Conservation (phyloP, 2,888 invertebrate species). For the Nebria brevicollis region DNA sequence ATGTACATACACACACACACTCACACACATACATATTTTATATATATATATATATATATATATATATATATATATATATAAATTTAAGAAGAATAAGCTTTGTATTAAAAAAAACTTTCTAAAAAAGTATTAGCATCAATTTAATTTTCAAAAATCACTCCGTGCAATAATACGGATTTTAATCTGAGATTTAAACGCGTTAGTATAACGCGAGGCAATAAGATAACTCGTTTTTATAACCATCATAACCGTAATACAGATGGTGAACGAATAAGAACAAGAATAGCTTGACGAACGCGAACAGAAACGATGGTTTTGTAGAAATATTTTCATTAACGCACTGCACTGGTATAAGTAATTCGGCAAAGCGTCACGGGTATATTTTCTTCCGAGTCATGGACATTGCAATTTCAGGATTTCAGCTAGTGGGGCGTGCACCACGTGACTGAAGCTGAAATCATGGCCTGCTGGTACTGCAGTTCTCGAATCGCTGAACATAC, state of each 20-base stretch:
- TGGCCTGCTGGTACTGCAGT: not conserved
- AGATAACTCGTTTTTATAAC: slow-evolving; percentile 33
- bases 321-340: slow-evolving; percentile 35
- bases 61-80: too few species aligned
- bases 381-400: slow-evolving; percentile 29
- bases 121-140: too few species aligned
- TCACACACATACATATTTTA: too few species aligned
- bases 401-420: slow-evolving; percentile 1
- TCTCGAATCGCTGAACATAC: slow-evolving; percentile 17
- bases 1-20: too few species aligned
- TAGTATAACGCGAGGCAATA: slow-evolving; percentile 4
- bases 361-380: slow-evolving; percentile 5
- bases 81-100: too few species aligned
- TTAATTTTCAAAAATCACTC: not conserved
- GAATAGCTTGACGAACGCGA: not conserved
- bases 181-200: slow-evolving; percentile 9
- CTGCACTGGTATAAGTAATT: slow-evolving; percentile 22
- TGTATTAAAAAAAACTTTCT: too few species aligned
- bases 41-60: too few species aligned
- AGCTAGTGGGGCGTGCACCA: not conserved
- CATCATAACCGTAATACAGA: slow-evolving; percentile 32
- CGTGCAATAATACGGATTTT: not conserved
- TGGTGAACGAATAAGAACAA: not conserved
- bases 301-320: not conserved
- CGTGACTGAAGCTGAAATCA: not conserved